phyloP scores from a whole-genome alignment of 2,888 invertebrate genomes.

The Neoaliturus tenellus region DNA sequence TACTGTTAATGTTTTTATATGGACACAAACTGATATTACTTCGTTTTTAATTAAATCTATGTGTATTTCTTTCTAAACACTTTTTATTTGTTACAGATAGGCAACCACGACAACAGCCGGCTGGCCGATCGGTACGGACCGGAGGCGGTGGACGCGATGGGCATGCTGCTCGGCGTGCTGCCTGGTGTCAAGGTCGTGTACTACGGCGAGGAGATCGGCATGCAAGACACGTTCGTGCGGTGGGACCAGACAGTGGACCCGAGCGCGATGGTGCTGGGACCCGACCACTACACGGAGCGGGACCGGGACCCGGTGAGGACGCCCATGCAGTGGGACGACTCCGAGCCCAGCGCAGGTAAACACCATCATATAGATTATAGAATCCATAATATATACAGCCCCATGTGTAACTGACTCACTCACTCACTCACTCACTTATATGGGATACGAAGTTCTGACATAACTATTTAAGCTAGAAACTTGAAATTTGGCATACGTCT shows the following conservation, averaged over 20 bases:
- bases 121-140: slow-evolving; percentile 83
- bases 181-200: slow-evolving; percentile 93
- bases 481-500: too few species aligned
- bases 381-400: too few species aligned
- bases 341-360: background rate
- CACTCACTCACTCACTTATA: too few species aligned
- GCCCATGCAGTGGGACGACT: slow-evolving; percentile 86
- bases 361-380: background rate
- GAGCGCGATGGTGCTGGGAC: slow-evolving; percentile 76
- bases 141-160: slow-evolving; percentile 85
- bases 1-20: too few species aligned
- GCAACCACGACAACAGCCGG: slow-evolving; percentile 86
- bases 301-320: slow-evolving; percentile 87
- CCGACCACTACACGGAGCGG: slow-evolving; percentile 75
- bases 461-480: too few species aligned
- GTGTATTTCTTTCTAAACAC: too few species aligned
- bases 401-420: too few species aligned
- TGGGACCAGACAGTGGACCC: slow-evolving; percentile 77
- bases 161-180: slow-evolving; percentile 87
- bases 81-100: too few species aligned
- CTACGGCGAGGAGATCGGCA: slow-evolving; percentile 89
- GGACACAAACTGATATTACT: too few species aligned
- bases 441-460: too few species aligned
- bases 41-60: too few species aligned
- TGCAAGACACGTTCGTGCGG: slow-evolving; percentile 69